Evolutionary conservation across 2,113 vertebrate species (phyloP), one percentile per base, ranked within the genome.

Genomic region (Andinoacara biseriatus): DNA sequence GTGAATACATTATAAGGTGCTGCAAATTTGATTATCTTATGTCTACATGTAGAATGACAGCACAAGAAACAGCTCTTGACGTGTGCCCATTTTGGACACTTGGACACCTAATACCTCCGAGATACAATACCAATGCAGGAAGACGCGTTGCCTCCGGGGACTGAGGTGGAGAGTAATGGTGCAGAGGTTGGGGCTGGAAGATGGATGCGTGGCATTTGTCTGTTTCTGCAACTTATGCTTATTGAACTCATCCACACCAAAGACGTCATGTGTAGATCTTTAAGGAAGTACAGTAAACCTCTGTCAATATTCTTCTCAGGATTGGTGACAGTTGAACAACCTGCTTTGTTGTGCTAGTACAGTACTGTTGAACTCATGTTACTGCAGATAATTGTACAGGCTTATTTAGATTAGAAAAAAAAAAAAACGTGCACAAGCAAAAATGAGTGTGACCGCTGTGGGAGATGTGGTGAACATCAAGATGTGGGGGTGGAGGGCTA

Each of bases 381-480:
- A 38, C 35, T 17, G 24, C 35, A 10, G n/a, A 15, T 24, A 65
- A 35, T 5, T 40, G 6, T 40, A 63, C 61, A 63, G 61, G 61
- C 3, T 22, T 14, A 22, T 65, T 57, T 40, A 52, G 10, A 31
- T 1, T 24, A 15, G 18, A 59, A 15, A 15, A 0, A 49, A 62
- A 56, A 58, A 63, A 76, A 65, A 22, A 33, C 13, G 7, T 20
- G 61, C 72, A 62, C 60, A 61, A 80, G 80, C 82, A 87, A 78
- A 81, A 91, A 85, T 84, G 81, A 91, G 81, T 85, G 81, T 63
- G 82, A 82, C 91, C 91, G 82, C 63, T 90, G 58, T 89, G 84
- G 82, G 92, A 93, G 84, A 91, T 90, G 92, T 89, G 92, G 86
- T 86, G 90, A 91, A 86, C 85, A 87, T 91, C 86, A 86, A 91